Conservation (phyloP, 2,888 invertebrate species). For the Heteromyza rotundicornis region DNA sequence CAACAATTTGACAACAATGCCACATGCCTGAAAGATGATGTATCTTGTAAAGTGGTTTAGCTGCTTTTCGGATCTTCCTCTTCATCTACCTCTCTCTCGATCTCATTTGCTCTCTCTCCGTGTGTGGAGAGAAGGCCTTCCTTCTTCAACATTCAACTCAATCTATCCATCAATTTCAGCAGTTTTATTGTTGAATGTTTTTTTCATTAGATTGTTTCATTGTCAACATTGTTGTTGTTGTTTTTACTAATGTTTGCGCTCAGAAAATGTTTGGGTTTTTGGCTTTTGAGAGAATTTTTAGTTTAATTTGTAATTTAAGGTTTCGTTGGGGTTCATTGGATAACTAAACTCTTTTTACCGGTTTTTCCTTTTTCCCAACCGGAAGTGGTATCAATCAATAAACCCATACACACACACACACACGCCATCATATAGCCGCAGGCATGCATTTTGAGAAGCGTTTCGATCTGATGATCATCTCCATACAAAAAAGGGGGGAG, state of each 20-base stretch:
- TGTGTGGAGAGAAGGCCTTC: neutral
- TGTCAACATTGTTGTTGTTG: constrained; percentile 2
- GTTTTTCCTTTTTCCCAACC: neutral
- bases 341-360: too few relatives aligned
- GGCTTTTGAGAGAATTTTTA: too few relatives aligned
- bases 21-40: constrained; percentile 9
- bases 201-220: neutral
- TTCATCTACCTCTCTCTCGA: neutral
- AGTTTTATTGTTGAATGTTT: neutral
- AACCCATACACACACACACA: neutral
- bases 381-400: neutral
- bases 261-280: neutral
- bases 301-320: too few relatives aligned
- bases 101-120: neutral
- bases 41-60: constrained; percentile 5
- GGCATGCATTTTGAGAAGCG: too few relatives aligned
- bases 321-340: too few relatives aligned
- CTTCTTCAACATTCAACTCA: neutral
- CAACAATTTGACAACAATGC: neutral
- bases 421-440: too few relatives aligned
- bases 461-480: too few relatives aligned
- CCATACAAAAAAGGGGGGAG: too few relatives aligned
- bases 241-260: neutral
- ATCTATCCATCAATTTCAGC: neutral
- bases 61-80: neutral